Base-by-base conservation (phyloP, 2,113 vertebrate species). In the Acanthisitta chloris region DNA sequence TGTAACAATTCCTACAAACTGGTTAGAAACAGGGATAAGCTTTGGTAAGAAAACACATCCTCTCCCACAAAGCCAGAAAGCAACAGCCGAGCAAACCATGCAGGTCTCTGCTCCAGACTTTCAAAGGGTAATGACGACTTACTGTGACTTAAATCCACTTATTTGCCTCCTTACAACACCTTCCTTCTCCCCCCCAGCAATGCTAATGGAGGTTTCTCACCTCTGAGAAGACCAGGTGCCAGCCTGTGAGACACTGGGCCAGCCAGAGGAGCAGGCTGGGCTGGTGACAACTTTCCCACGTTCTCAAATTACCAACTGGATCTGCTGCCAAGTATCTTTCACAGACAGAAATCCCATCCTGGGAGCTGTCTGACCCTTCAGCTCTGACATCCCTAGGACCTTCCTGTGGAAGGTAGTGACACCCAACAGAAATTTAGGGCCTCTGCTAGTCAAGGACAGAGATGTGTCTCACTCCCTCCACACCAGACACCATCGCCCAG, bases 231-330 rank as follows among this genome's bases (percentile, higher is more conserved):
- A 76, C 64, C 72, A 95, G 88, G 90, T 91, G 84, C 81, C 90
- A 92, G 92, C 57, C 94, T 78, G 80, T 0, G 10, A 97, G 92
- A 93, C 92, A 45, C 57, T 1, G 9, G 67, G 93, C 61, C 34
- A 92, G 96, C 77, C 90, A 93, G 90, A 93, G 90, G 64, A 96
- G 81, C 92, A 78, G 85, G 83, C 89, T 95, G 90, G 36, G 33
- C 88, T 88, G 92, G 59, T 52, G 88, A 90, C 92, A 93, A 26
- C 73, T 96, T 87, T 96, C 82, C 88, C 93, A 96, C 28, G 16
- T 78, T 81, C 96, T 95, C 34, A 2, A 43, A 71, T 96, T 94
- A 95, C 93, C 76, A 38, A 51, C 46, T 38, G 61, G 40, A 72
- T 81, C 29, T 3, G 4, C 82, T 86, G 94, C 94, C 96, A 96